Evolutionary conservation across 2,113 vertebrate genomes (phyloP).

Genomic region (Ochotona curzoniae): DNA sequence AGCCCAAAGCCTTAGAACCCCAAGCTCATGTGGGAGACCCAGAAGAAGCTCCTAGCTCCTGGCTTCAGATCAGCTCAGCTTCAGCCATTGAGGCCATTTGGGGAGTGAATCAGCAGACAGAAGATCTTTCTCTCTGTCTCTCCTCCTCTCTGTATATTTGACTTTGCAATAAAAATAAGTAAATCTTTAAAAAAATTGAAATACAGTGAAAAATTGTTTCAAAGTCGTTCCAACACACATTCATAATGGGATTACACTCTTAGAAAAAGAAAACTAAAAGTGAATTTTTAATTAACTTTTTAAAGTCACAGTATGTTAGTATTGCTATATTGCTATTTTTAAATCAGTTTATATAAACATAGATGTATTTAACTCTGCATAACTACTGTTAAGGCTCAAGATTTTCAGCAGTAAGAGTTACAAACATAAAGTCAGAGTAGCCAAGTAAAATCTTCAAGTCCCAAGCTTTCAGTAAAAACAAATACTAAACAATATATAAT

Average conservation of each 20-base stretch:
- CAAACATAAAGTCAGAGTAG: slow-evolving; percentile 36
- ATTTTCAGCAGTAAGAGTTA: neutral
- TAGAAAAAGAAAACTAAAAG: neutral
- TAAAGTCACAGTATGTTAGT: neutral
- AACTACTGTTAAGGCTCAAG: slow-evolving; percentile 4
- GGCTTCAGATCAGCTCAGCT: too few relatives aligned
- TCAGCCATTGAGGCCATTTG: too few relatives aligned
- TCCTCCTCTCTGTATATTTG: too few relatives aligned
- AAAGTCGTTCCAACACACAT: neutral
- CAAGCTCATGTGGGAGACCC: too few relatives aligned
- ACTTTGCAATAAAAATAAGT: too few relatives aligned
- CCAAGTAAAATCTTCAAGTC: slow-evolving; percentile 3
- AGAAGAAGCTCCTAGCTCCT: too few relatives aligned
- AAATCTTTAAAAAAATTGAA: too few relatives aligned
- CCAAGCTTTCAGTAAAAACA: slow-evolving; percentile 31
- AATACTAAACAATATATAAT: neutral
- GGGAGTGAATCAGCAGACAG: too few relatives aligned
- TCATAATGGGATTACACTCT: neutral
- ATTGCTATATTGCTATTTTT: slow-evolving; percentile 36
- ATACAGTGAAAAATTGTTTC: neutral
- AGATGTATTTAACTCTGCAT: slow-evolving; percentile 6
- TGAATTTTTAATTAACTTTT: neutral
- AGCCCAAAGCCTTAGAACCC: too few relatives aligned
- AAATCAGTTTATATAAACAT: slow-evolving; percentile 30
- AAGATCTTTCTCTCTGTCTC: too few relatives aligned